A percentile compares a stretch with the other conserved stretches of the same genome.
These are phyloP conservation scores for Drosophila fulvimacula DNA, from an alignment of 2,888 invertebrate genomes.

Conservation along the genomic window DNA sequence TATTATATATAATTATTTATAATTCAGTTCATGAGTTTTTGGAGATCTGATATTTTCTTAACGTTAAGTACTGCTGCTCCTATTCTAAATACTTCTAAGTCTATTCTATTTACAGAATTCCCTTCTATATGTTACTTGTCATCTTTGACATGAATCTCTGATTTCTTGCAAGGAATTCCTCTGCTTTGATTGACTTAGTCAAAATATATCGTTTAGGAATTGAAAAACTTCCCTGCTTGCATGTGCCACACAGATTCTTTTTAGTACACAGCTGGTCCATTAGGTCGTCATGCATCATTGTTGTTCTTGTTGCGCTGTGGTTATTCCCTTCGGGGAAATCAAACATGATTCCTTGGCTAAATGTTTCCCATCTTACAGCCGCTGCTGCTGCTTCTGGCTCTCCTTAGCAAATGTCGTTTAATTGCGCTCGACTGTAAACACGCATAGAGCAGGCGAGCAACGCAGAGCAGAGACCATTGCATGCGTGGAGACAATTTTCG, in stretches of 20 bases:
- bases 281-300: slow-evolving; percentile 41
- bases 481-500: slow-evolving; percentile 43
- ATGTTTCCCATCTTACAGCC: slow-evolving; percentile 7
- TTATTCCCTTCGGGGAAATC: slow-evolving; percentile 62
- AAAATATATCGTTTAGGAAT: slow-evolving; percentile 28
- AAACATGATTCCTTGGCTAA: slow-evolving; percentile 39
- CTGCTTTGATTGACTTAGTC: slow-evolving; percentile 33
- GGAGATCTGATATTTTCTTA: too few species aligned
- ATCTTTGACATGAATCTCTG: neutral
- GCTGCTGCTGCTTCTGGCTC: slow-evolving; percentile 1
- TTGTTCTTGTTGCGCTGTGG: slow-evolving; percentile 28
- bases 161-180: neutral
- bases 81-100: too few species aligned
- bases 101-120: neutral
- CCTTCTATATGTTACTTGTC: neutral
- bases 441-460: neutral
- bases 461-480: slow-evolving; percentile 15
- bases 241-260: slow-evolving; percentile 2
- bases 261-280: slow-evolving; percentile 50
- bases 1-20: too few species aligned
- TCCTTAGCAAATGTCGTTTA: slow-evolving; percentile 17
- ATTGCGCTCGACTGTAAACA: slow-evolving; percentile 30
- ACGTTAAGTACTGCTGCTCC: too few species aligned
- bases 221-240: neutral
- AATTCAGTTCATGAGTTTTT: too few species aligned